Evolutionary conservation across 2,797 vertebrate species (phyloP), one percentile per base, ranked within the genome.

Genomic region (Coranthus polyacanthus): DNA sequence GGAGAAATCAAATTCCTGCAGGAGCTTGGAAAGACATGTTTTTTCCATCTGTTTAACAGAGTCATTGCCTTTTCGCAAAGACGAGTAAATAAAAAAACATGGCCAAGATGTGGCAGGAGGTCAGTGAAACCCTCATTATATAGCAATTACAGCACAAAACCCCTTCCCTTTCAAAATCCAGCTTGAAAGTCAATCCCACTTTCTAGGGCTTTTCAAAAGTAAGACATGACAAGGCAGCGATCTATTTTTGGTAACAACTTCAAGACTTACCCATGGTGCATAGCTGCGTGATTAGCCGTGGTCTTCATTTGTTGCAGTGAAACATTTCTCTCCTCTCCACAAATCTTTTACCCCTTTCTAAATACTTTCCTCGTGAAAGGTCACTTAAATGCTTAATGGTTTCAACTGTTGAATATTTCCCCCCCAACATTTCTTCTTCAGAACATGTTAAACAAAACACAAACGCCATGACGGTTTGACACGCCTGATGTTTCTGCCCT

Each of bases 11-110:
- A 93, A 95, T 93, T 93, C 91, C 93, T 86, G 89, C 91, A 94
- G 93, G 93, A 90, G 94, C 92, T 24, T 92, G 90, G 91, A 93
- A 88, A 78, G 91, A 89, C 93, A 95, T 94, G 86, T 90, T 94
- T 95, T 96, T 95, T 95, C 95, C 95, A 95, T 96, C 92, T 95
- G 93, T 94, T 94, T 93, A 89, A 94, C 84, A 74, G 89, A 94
- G 89, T 89, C 88, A 89, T 90, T 93, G 92, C 83, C 86, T 93
- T 94, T 94, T 24, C 79, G 85, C 90, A 24, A 76, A 89, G 89
- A 93, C 71, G 78, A 93, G 93, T 95, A 95, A 96, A 95, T 95
- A 94, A 93, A 95, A 94, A 94, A 95, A 93, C 91, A 94, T 91
- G 90, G 83, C 91, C 90, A 83, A 89, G 91, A 94, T 92, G 88